These are phyloP conservation scores for Pterois miles DNA, from an alignment of 2,797 vertebrate species.

Conservation along the genomic window DNA sequence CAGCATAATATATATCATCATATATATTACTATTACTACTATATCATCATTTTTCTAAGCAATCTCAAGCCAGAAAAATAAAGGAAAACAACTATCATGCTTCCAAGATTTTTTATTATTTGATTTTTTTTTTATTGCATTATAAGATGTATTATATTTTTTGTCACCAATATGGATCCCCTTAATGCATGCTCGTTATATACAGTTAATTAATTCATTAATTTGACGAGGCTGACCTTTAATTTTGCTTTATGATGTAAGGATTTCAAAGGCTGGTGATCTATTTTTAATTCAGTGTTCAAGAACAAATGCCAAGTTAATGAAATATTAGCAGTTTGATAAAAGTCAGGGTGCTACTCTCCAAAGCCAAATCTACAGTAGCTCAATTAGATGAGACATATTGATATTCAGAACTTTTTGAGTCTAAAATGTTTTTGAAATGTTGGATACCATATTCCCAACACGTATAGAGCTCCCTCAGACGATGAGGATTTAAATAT, in stretches of 20 bases:
- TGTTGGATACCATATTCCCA: not conserved
- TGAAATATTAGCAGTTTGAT: not conserved
- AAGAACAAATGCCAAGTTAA: conserved; percentile 10
- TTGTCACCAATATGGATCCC: not conserved
- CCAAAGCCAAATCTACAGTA: not conserved
- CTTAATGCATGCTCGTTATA: not conserved
- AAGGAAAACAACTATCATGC: not conserved
- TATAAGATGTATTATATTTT: not conserved
- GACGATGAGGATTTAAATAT: conserved; percentile 5
- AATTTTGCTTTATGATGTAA: conserved; percentile 15
- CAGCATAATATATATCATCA: too few species aligned
- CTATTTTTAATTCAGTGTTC: conserved; percentile 1
- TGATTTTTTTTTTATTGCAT: not conserved
- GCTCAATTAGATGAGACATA: not conserved
- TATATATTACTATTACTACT: too few species aligned
- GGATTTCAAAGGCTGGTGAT: conserved; percentile 15
- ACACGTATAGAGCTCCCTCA: not conserved
- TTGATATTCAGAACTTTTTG: not conserved
- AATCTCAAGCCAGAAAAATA: not conserved
- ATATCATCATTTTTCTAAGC: not conserved
- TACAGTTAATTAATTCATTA: conserved; percentile 6
- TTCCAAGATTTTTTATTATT: not conserved
- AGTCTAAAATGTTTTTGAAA: not conserved
- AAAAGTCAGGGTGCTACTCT: not conserved
- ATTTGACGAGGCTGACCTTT: conserved; percentile 61